Evolutionary conservation across 2,113 vertebrate species (phyloP).

Genomic region (Cololabis saira): DNA sequence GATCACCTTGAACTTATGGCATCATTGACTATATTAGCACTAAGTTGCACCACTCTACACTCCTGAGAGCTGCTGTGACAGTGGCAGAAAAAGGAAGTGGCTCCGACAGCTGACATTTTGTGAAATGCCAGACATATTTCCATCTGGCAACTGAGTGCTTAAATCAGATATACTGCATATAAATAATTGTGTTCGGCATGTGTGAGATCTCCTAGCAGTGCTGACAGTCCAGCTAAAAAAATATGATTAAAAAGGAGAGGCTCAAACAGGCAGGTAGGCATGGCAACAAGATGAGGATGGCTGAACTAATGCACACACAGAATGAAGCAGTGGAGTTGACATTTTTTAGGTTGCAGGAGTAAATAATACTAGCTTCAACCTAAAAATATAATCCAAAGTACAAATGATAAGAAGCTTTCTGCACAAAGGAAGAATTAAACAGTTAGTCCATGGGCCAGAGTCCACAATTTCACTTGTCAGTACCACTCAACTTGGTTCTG

Average conservation of each 20-base stretch:
- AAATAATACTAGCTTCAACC: not conserved
- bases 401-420: not conserved
- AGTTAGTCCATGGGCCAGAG: no score
- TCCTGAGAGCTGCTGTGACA: constrained; percentile 9
- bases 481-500: no score
- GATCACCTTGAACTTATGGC: constrained; percentile 44
- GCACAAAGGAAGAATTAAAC: not conserved
- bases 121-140: constrained; percentile 5
- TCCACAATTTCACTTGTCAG: no score
- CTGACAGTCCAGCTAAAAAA: constrained; percentile 51
- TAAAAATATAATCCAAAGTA: not conserved
- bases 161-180: not conserved
- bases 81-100: constrained; percentile 9
- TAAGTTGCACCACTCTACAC: constrained; percentile 23
- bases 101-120: constrained; percentile 5
- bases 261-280: constrained; percentile 87
- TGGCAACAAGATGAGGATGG: constrained; percentile 87
- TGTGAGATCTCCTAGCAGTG: constrained; percentile 42
- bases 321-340: not conserved
- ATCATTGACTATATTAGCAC: constrained; percentile 22
- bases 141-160: not conserved
- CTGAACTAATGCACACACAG: constrained; percentile 45
- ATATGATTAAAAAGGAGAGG: constrained; percentile 50
- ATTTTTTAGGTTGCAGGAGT: not conserved
- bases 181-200: constrained; percentile 8